phyloP scores from a whole-genome alignment of 2,113 vertebrate genomes.

The Scomber scombrus region DNA sequence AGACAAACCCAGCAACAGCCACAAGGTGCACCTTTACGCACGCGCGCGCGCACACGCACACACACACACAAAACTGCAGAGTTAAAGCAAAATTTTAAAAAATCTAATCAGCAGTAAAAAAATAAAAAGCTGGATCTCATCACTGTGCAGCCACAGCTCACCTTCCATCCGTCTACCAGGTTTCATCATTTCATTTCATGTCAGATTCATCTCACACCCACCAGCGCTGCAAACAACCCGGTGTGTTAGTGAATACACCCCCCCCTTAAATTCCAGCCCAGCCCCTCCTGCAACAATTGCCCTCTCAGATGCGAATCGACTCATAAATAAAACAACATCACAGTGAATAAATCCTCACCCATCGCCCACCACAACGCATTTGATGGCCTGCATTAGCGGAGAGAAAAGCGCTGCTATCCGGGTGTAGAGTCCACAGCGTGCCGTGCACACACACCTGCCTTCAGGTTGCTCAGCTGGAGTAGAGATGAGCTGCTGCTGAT shows the following conservation, averaged over 20 bases:
- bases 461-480: conserved; percentile 14
- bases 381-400: conserved; percentile 79
- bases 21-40: no score
- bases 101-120: not conserved
- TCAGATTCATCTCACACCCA: no score
- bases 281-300: conserved; percentile 1
- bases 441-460: not conserved
- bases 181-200: no score
- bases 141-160: no score
- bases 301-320: not conserved
- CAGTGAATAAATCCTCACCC: conserved; percentile 62
- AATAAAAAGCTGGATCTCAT: not conserved
- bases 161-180: no score
- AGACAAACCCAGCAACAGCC: not conserved
- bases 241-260: not conserved
- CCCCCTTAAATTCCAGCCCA: not conserved
- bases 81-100: not conserved
- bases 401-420: not conserved
- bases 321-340: not conserved
- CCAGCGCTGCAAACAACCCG: no score
- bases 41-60: no score
- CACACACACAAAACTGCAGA: not conserved
- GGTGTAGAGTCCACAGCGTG: not conserved
- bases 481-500: conserved; percentile 25
- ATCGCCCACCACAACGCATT: conserved; percentile 81